Evolutionary conservation across 2,113 vertebrate species (phyloP).

Genomic region (Herpailurus yagouaroundi): DNA sequence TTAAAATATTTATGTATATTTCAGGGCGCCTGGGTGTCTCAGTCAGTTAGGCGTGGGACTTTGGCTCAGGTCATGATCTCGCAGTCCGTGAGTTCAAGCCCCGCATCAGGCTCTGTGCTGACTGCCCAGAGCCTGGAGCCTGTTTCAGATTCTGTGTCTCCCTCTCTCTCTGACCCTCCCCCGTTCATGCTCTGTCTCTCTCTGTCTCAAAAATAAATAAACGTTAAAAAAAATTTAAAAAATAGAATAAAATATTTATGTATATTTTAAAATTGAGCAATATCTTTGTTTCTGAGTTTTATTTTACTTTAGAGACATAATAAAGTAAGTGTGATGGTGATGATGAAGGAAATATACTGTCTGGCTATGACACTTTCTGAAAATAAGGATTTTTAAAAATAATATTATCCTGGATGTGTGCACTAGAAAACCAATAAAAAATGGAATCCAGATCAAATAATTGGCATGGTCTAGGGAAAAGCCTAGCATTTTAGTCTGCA

Average conservation of each 20-base stretch:
- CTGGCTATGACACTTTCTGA: not conserved
- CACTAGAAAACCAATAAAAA: not conserved
- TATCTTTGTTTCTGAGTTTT: conserved; percentile 1
- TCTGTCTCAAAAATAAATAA: no score
- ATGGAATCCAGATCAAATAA: not conserved
- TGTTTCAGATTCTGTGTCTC: no score
- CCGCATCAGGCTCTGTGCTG: no score
- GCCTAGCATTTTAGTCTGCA: not conserved
- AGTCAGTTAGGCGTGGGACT: no score
- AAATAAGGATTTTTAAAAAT: not conserved
- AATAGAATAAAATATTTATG: not conserved
- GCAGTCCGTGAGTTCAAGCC: no score
- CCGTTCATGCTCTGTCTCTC: no score
- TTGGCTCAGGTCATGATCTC: no score
- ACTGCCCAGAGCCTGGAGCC: no score
- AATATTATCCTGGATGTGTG: not conserved
- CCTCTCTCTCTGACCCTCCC: no score
- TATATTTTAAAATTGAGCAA: conserved; percentile 18
- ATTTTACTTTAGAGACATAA: not conserved
- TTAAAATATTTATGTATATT: conserved; percentile 5
- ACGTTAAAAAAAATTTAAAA: no score
- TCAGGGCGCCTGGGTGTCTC: not conserved
- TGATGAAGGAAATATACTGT: not conserved
- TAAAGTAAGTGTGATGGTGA: not conserved
- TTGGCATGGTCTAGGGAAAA: not conserved